phyloP scores from a whole-genome alignment of 2,888 invertebrate species.

The Microplitis deprimator region DNA sequence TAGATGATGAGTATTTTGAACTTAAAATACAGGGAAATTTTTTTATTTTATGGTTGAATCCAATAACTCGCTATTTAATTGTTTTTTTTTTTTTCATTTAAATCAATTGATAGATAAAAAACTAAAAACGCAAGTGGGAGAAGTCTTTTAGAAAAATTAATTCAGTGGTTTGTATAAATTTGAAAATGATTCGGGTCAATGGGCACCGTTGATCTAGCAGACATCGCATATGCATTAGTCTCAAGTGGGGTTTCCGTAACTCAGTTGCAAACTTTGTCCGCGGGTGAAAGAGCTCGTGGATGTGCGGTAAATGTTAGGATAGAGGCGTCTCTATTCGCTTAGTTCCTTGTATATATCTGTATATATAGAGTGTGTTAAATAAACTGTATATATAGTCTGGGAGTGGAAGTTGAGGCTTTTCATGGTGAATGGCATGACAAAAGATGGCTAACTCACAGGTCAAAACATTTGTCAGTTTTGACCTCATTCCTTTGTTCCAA shows the following conservation, averaged over 20 bases:
- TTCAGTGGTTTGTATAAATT: not conserved
- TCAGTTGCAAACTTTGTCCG: constrained; percentile 30
- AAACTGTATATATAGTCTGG: not conserved
- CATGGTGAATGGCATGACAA: constrained; percentile 13
- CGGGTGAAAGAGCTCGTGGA: constrained; percentile 21
- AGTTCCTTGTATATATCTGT: not conserved
- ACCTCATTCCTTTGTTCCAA: constrained; percentile 18
- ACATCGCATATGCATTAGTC: constrained; percentile 41
- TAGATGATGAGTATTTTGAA: too few species aligned
- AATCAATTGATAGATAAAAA: too few species aligned
- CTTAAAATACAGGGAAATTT: too few species aligned
- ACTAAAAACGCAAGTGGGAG: not conserved
- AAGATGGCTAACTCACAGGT: constrained; percentile 2
- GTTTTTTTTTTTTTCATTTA: too few species aligned
- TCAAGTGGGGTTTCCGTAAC: constrained; percentile 15
- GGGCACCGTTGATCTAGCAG: constrained; percentile 21
- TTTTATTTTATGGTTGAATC: too few species aligned
- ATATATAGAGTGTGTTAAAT: not conserved
- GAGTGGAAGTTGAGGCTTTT: constrained; percentile 24
- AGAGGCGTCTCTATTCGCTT: constrained; percentile 11
- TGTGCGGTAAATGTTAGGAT: not conserved
- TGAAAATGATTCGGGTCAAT: constrained; percentile 30
- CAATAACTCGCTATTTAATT: too few species aligned
- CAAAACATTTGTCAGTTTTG: constrained; percentile 38
- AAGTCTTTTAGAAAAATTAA: not conserved